phyloP scores from a whole-genome alignment of 2,888 invertebrate genomes.

The Tetheella fluctuosa region DNA sequence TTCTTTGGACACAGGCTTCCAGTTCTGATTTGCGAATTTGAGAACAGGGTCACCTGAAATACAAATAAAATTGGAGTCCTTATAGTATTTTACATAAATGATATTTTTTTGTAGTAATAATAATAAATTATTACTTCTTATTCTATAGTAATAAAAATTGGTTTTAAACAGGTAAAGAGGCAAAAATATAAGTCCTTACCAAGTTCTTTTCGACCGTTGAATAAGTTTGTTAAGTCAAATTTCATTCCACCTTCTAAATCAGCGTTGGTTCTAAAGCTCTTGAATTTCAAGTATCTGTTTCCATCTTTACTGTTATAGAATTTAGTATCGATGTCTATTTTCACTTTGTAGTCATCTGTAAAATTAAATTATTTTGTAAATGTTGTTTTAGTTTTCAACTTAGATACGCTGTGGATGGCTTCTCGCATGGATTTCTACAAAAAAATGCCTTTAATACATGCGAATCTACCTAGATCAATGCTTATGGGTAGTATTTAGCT shows the following conservation, averaged over 20 bases:
- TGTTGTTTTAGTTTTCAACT: no score
- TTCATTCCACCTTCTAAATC: slow-evolving; percentile 23
- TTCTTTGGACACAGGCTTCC: slow-evolving; percentile 25
- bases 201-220: slow-evolving; percentile 34
- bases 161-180: no score
- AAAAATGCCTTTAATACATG: no score
- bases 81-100: no score
- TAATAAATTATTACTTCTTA: no score
- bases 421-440: no score
- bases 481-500: no score
- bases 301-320: slow-evolving; percentile 14
- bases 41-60: slow-evolving; percentile 31
- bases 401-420: no score
- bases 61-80: background rate
- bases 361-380: background rate
- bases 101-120: no score
- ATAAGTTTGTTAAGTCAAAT: slow-evolving; percentile 38
- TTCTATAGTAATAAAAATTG: no score
- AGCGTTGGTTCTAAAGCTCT: slow-evolving; percentile 31
- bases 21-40: slow-evolving; percentile 32
- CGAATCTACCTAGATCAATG: no score
- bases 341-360: slow-evolving; percentile 24
- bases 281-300: slow-evolving; percentile 29
- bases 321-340: slow-evolving; percentile 15
- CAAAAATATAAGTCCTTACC: slow-evolving; percentile 31